phyloP scores from a whole-genome alignment of 2,888 invertebrate genomes.

The Yponomeuta sedellus region DNA sequence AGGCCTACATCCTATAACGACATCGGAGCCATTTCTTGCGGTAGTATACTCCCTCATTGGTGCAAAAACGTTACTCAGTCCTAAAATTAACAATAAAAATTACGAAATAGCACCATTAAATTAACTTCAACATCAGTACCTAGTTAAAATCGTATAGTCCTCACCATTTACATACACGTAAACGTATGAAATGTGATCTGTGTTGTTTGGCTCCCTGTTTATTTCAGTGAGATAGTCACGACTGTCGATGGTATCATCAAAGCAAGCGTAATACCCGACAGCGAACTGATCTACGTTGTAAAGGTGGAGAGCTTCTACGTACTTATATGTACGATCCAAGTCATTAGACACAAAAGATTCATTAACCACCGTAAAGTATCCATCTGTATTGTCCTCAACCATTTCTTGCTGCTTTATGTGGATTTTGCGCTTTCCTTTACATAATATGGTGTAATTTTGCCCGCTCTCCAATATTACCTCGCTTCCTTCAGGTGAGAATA shows the following conservation, averaged over 20 bases:
- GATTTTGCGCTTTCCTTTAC: conserved; percentile 46
- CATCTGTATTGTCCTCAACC: conserved; percentile 42
- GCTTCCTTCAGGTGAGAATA: conserved; percentile 39
- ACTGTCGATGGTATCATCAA: conserved; percentile 52
- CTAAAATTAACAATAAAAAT: conserved; percentile 52
- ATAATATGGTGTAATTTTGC: conserved; percentile 55
- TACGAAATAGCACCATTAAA: conserved; percentile 18
- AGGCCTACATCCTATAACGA: conserved; percentile 66
- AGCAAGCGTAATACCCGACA: conserved; percentile 77
- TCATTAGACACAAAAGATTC: conserved; percentile 30
- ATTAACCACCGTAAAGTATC: conserved; percentile 31
- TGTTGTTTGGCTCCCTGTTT: conserved; percentile 50
- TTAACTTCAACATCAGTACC: background rate
- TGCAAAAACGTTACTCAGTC: conserved; percentile 53
- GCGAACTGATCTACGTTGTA: conserved; percentile 56
- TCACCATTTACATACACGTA: conserved; percentile 69
- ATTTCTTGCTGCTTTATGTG: conserved; percentile 54
- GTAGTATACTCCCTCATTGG: conserved; percentile 56
- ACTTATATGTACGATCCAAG: conserved; percentile 33
- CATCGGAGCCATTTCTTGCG: conserved; percentile 40
- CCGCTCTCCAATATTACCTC: conserved; percentile 58
- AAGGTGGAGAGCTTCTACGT: conserved; percentile 63
- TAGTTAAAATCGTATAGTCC: conserved; percentile 24
- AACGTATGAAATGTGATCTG: conserved; percentile 51
- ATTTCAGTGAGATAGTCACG: conserved; percentile 41